phyloP scores from a whole-genome alignment of 2,113 vertebrate genomes.

The Ardeotis arabs region DNA sequence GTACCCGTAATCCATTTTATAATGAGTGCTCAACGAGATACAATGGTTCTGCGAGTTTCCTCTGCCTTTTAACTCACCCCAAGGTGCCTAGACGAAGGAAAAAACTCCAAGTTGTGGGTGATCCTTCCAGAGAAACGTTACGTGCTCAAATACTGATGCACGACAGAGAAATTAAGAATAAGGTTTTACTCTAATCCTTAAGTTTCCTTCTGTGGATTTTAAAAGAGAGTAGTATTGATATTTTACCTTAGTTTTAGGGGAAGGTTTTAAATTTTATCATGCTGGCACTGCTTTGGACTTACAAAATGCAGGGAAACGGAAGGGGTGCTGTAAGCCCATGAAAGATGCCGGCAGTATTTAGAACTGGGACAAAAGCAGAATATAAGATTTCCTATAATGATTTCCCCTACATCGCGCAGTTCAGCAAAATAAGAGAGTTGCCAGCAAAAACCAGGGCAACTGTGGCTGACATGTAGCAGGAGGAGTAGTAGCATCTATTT shows the following conservation, averaged over 20 bases:
- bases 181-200: slow-evolving; percentile 51
- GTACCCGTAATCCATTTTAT: slow-evolving; percentile 32
- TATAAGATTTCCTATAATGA: not conserved
- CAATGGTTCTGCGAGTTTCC: not conserved
- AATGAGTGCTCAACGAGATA: slow-evolving; percentile 46
- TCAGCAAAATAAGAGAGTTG: not conserved
- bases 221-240: not conserved
- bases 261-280: slow-evolving; percentile 16
- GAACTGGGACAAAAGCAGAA: not conserved
- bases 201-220: slow-evolving; percentile 42
- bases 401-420: not conserved
- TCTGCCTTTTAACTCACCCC: slow-evolving; percentile 46
- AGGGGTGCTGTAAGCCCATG: not conserved
- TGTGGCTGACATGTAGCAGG: not conserved
- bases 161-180: slow-evolving; percentile 19
- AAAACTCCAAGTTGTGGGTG: slow-evolving; percentile 3
- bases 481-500: not conserved
- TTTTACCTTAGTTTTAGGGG: not conserved
- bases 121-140: not conserved
- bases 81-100: not conserved
- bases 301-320: not conserved
- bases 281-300: not conserved
- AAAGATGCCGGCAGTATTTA: not conserved
- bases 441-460: not conserved
- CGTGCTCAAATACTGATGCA: not conserved